These are phyloP conservation scores for Eupeodes corollae DNA, from an alignment of 1,140 invertebrate species.

Conservation along the genomic window DNA sequence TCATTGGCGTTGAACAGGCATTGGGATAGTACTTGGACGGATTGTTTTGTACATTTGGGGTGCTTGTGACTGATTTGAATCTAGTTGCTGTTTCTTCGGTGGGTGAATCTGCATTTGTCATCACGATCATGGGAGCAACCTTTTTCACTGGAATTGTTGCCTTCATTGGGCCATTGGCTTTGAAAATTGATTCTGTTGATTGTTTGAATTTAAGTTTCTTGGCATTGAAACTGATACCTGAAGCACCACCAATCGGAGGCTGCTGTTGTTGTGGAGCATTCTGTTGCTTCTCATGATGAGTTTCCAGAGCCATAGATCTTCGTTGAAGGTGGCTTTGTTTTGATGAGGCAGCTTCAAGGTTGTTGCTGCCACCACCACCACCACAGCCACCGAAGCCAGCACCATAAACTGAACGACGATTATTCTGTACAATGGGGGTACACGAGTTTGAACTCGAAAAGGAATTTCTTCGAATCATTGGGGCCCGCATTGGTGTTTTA, in stretches of 20 bases:
- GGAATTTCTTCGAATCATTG: constrained; percentile 5
- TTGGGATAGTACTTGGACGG: not conserved
- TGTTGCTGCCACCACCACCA: too few relatives aligned
- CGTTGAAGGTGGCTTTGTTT: not conserved
- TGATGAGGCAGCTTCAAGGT: too few relatives aligned
- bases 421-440: constrained; percentile 1
- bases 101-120: not conserved
- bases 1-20: constrained; percentile 4
- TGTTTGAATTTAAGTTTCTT: constrained; percentile 4
- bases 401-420: not conserved
- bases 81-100: not conserved
- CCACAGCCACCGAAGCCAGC: not conserved
- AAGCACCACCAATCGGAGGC: not conserved
- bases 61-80: not conserved
- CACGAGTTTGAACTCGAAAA: constrained; percentile 7
- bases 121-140: constrained; percentile 5
- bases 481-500: constrained; percentile 6
- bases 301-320: not conserved
- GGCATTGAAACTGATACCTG: too few relatives aligned
- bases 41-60: not conserved
- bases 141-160: constrained; percentile 10
- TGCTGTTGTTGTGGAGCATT: constrained; percentile 1
- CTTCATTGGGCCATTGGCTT: constrained; percentile 7
- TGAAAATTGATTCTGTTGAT: constrained; percentile 5
- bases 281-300: constrained; percentile 4